phyloP scores from a whole-genome alignment of 2,888 invertebrate genomes.

The Trissoscelio sp. region DNA sequence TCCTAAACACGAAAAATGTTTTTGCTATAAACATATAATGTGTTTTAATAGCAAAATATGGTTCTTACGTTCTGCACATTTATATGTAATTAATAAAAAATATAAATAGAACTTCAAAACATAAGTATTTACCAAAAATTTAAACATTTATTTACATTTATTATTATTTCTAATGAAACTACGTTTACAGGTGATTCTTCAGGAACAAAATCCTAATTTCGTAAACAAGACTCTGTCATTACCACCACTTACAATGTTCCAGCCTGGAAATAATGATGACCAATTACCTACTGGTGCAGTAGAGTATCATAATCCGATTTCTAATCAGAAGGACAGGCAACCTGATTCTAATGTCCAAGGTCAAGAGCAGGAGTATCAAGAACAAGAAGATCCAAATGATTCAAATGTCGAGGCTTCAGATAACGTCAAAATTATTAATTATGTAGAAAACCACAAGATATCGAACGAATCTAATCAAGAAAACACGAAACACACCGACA shows the following conservation, averaged over 20 bases:
- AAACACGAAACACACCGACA: constrained; percentile 47
- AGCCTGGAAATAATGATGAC: constrained; percentile 69
- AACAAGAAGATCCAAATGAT: constrained; percentile 69
- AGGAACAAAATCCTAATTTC: constrained; percentile 66
- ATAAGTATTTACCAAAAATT: too few species aligned
- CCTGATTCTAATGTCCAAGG: constrained; percentile 69
- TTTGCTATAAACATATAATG: too few species aligned
- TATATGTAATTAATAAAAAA: too few species aligned
- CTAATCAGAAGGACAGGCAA: constrained; percentile 72
- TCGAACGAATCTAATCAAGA: constrained; percentile 44
- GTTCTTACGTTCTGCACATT: too few species aligned
- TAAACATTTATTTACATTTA: too few species aligned
- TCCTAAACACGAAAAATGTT: too few species aligned
- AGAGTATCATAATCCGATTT: constrained; percentile 78
- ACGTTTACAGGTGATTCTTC: constrained; percentile 56
- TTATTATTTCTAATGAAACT: not conserved
- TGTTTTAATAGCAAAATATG: too few species aligned
- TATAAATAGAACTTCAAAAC: too few species aligned
- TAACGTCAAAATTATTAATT: constrained; percentile 69
- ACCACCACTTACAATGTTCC: constrained; percentile 39
- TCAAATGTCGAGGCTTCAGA: constrained; percentile 76
- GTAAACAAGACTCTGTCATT: constrained; percentile 55
- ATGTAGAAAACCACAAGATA: constrained; percentile 46
- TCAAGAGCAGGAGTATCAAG: constrained; percentile 58
- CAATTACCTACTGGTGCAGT: constrained; percentile 76